Evolutionary conservation across 1,140 invertebrate species (phyloP).

Genomic region (Varroa destructor): DNA sequence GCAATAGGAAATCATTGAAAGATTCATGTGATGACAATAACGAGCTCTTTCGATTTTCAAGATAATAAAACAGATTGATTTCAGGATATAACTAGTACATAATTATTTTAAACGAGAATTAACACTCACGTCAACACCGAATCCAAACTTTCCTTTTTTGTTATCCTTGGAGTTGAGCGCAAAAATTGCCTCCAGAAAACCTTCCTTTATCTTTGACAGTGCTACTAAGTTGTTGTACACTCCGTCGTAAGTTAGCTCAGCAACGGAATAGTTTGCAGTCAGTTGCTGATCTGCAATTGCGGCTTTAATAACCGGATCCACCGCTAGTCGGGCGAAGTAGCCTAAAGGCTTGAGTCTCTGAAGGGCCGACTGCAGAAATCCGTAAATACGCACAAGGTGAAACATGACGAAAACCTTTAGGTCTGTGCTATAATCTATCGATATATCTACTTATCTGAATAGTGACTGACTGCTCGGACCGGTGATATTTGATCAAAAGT

Average conservation of each 20-base stretch:
- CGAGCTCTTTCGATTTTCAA: no score
- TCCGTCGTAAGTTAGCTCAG: neutral
- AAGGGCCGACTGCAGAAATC: neutral
- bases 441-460: neutral
- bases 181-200: neutral
- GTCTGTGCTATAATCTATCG: neutral
- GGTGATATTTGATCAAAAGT: no score
- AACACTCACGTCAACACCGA: slow-evolving; percentile 23
- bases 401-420: no score
- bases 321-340: neutral
- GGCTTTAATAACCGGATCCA: neutral
- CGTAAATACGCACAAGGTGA: neutral
- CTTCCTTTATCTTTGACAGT: neutral
- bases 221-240: neutral
- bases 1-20: no score
- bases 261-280: neutral
- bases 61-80: no score
- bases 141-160: neutral
- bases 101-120: neutral
- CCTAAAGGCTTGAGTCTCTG: neutral
- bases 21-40: no score
- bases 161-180: neutral
- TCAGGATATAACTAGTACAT: no score
- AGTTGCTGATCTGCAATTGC: neutral
- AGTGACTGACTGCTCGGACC: no score